Percentiles rank a stretch among this genome's conserved stretches.
These are phyloP conservation scores for Pseudomugil gertrudae DNA, from an alignment of 2,797 vertebrate genomes.

Conservation along the genomic window DNA sequence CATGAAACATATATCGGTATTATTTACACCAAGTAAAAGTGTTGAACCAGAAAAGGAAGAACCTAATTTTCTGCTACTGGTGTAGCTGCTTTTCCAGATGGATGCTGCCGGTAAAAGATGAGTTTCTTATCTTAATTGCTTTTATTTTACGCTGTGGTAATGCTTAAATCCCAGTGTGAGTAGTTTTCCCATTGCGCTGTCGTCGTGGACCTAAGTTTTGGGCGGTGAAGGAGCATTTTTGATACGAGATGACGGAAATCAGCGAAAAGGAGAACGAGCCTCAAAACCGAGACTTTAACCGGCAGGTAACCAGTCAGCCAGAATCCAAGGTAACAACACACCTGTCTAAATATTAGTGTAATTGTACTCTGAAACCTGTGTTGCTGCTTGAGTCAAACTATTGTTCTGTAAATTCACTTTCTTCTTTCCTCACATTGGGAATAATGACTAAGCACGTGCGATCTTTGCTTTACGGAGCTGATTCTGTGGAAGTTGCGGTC, in stretches of 20 bases:
- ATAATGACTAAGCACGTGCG: slow-evolving; percentile 3
- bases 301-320: slow-evolving; percentile 78
- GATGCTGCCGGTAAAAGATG: slow-evolving; percentile 31
- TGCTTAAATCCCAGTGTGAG: slow-evolving; percentile 22
- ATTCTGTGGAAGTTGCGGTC: slow-evolving; percentile 35
- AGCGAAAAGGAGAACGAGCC: slow-evolving; percentile 89
- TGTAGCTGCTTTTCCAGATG: neutral
- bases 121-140: slow-evolving; percentile 22
- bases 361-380: neutral
- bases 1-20: neutral
- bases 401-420: neutral
- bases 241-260: slow-evolving; percentile 87
- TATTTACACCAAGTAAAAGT: neutral
- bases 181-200: neutral
- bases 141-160: slow-evolving; percentile 25
- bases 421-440: neutral
- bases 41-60: neutral
- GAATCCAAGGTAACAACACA: slow-evolving; percentile 86
- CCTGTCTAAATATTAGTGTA: slow-evolving; percentile 11
- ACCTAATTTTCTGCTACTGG: neutral
- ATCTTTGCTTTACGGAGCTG: slow-evolving; percentile 13
- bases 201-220: slow-evolving; percentile 39
- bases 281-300: slow-evolving; percentile 79
- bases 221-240: slow-evolving; percentile 3
- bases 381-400: neutral